Percentiles rank a stretch among this genome's conserved stretches.
phyloP scores from a whole-genome alignment of 2,113 vertebrate genomes.

The Lutjanus erythropterus region DNA sequence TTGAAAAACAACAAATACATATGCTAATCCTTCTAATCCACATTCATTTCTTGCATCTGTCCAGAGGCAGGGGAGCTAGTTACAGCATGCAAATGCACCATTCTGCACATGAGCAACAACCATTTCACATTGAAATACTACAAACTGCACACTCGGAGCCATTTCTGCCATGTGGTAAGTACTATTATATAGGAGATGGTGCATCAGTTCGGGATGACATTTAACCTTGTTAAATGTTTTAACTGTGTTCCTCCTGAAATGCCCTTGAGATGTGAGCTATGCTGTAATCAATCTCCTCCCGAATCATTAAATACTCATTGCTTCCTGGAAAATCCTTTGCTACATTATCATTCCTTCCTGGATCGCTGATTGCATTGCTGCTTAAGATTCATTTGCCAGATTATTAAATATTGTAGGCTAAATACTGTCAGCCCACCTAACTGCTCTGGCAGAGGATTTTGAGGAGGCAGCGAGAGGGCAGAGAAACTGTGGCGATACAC shows the following conservation, averaged over 20 bases:
- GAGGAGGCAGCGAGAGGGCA: slow-evolving; percentile 54
- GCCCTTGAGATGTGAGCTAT: slow-evolving; percentile 28
- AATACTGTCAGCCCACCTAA: slow-evolving; percentile 61
- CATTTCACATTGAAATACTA: slow-evolving; percentile 13
- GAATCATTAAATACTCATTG: slow-evolving; percentile 54
- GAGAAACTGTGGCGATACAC: slow-evolving; percentile 36
- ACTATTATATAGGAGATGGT: neutral
- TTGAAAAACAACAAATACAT: slow-evolving; percentile 16
- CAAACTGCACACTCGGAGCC: neutral
- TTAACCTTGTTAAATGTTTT: slow-evolving; percentile 57
- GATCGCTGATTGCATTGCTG: slow-evolving; percentile 35
- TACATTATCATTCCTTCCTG: slow-evolving; percentile 44
- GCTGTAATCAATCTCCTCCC: slow-evolving; percentile 34
- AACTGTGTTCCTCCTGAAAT: slow-evolving; percentile 44
- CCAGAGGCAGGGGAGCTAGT: neutral
- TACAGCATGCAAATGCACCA: slow-evolving; percentile 8
- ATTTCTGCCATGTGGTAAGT: neutral
- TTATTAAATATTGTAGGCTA: slow-evolving; percentile 57
- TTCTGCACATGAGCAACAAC: slow-evolving; percentile 6
- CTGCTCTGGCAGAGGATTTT: slow-evolving; percentile 47
- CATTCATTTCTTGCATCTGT: neutral
- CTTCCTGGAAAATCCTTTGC: slow-evolving; percentile 45
- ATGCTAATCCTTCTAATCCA: neutral
- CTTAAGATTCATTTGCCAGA: slow-evolving; percentile 47
- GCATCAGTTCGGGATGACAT: slow-evolving; percentile 15